Base-by-base conservation (phyloP, 2,797 vertebrate species). In the Delichon dasypus region DNA sequence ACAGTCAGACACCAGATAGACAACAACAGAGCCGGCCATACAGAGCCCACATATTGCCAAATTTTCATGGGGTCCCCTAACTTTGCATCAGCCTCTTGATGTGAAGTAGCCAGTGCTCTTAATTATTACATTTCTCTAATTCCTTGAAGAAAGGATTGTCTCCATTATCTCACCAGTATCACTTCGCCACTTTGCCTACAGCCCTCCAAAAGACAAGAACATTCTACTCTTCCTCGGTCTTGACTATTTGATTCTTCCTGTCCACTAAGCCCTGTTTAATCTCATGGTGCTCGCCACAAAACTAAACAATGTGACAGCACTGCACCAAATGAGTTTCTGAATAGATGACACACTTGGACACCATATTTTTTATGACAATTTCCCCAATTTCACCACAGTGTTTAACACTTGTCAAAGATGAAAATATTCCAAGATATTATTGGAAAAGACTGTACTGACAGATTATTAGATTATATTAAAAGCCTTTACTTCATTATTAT, bases 1-100 rank as follows among this genome's bases (percentile, higher is more conserved):
- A 76, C 8, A 48, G 13, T 22, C 16, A 40, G 76, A 68, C 36
- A 30, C 11, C 44, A 57, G 61, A 42, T 5, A 50, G 0, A n/a
- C 30, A 44, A 34, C 36, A 57, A 5, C 15, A 68, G 26, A 40
- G 40, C 5, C 16, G 4, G 34, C 67, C 50, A 55, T 30, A 17
- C 0, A 3, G 20, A 78, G 64, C 21, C 26, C 55, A 58, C 9
- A 5, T 0, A 15, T 13, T 3, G 18, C 0, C 6, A 30, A 5
- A 12, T 29, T 61, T 75, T 42, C 74, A 44, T 1, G 10, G 34
- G 32, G 20, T 38, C 16, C n/a, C 18, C 36, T 18, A 48, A 42
- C 26, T 73, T 23, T 29, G 7, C 60, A 90, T 38, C 64, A 66
- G n/a, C 6, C 16, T 23, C 50, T 58, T 17, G 34, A 73, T 18